Conservation (phyloP, 2,888 invertebrate genomes). For the Stomorhina lunata region DNA sequence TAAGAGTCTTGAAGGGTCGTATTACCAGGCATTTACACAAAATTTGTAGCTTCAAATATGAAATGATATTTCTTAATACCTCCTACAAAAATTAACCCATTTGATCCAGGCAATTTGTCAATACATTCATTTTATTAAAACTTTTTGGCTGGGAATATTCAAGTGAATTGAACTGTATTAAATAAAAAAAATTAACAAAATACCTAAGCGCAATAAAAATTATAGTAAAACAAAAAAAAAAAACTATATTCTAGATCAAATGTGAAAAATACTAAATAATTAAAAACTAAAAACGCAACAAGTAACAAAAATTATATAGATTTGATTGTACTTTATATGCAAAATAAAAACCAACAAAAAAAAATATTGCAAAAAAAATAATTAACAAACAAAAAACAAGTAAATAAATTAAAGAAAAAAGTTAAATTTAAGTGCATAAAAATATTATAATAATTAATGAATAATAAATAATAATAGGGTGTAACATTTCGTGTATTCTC, state of each 20-base stretch:
- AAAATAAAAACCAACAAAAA: slow-evolving; percentile 46
- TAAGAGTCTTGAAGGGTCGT: no score
- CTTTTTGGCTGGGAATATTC: no score
- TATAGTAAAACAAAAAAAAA: slow-evolving; percentile 46
- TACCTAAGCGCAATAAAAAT: slow-evolving; percentile 63
- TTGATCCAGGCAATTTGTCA: no score
- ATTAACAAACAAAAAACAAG: slow-evolving; percentile 28
- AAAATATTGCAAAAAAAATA: slow-evolving; percentile 28
- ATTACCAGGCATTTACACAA: no score
- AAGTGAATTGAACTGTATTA: no score
- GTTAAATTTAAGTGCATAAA: slow-evolving; percentile 57
- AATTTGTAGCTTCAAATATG: no score
- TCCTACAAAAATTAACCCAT: no score
- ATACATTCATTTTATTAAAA: no score
- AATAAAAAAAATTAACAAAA: slow-evolving; percentile 39
- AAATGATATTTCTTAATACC: no score
- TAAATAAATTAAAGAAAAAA: slow-evolving; percentile 44
- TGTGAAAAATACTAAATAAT: slow-evolving; percentile 52
- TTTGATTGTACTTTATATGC: slow-evolving; percentile 65
- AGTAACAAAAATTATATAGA: slow-evolving; percentile 56
- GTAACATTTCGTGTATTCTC: slow-evolving; percentile 61
- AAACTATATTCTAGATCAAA: slow-evolving; percentile 56
- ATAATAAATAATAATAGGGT: slow-evolving; percentile 49
- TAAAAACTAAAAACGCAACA: slow-evolving; percentile 61
- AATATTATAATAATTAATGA: slow-evolving; percentile 47